Percentiles rank a stretch among this genome's conserved stretches.
These are phyloP conservation scores for Blera fallax DNA, from an alignment of 2,888 invertebrate species.

Conservation along the genomic window DNA sequence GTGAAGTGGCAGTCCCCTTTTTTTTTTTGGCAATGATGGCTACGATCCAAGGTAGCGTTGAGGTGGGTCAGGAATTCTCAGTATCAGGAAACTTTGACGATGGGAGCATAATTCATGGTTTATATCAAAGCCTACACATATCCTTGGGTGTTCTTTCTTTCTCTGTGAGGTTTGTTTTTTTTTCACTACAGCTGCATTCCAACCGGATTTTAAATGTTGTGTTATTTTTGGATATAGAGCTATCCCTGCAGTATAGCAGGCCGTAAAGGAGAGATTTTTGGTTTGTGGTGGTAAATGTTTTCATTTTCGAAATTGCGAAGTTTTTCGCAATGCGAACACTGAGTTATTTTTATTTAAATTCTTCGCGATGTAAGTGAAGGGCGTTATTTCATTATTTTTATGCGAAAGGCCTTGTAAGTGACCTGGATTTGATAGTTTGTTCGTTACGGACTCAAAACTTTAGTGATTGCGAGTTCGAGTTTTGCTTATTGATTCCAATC, in stretches of 20 bases:
- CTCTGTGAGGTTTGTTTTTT: background rate
- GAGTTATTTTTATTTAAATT: conserved; percentile 30
- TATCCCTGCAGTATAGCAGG: background rate
- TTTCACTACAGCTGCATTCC: background rate
- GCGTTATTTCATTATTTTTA: background rate
- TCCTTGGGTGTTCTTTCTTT: background rate
- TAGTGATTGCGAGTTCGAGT: too few species aligned
- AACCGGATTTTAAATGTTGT: background rate
- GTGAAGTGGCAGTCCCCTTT: conserved; percentile 26
- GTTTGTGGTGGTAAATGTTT: background rate
- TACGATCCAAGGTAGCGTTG: background rate
- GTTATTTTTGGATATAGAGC: background rate
- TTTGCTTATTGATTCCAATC: too few species aligned
- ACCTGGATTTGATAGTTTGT: background rate
- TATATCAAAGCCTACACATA: conserved; percentile 49
- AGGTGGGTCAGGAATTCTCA: conserved; percentile 38
- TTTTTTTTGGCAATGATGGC: background rate
- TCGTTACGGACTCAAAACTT: too few species aligned
- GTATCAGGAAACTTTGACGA: conserved; percentile 22
- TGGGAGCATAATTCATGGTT: conserved; percentile 39
- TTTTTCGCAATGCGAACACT: background rate
- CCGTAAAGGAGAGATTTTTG: conserved; percentile 19
- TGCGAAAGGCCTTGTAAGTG: background rate
- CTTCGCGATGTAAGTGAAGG: background rate
- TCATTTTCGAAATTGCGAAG: conserved; percentile 4